Evolutionary conservation across 2,797 vertebrate genomes (phyloP).

Genomic region (Setipinna tenuifilis): DNA sequence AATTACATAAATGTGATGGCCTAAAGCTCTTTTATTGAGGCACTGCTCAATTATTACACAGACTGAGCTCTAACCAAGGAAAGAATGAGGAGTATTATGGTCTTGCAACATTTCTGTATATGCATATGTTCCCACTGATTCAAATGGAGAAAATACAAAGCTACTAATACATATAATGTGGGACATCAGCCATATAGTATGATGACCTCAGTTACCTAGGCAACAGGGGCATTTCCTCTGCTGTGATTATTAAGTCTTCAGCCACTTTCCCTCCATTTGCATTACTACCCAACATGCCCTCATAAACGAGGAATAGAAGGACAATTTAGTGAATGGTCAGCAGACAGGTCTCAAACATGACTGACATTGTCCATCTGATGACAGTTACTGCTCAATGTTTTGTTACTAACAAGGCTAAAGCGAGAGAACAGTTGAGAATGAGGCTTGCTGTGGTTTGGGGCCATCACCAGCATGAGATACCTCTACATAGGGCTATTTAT

Average conservation of each 20-base stretch:
- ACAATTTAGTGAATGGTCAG: neutral
- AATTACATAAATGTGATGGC: too few species aligned
- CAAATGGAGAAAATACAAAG: neutral
- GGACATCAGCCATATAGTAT: neutral
- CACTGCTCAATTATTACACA: too few species aligned
- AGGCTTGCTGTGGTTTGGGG: neutral
- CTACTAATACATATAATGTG: neutral
- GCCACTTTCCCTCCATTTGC: neutral
- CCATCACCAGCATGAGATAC: neutral
- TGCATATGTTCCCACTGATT: neutral
- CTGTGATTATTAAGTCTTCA: too few species aligned
- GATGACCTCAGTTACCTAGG: too few species aligned
- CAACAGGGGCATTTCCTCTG: too few species aligned
- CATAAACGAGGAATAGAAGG: neutral
- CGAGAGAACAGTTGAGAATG: neutral
- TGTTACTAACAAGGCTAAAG: neutral
- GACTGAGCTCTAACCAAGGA: too few species aligned
- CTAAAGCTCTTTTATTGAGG: too few species aligned
- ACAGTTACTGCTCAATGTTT: neutral
- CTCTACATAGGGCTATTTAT: neutral
- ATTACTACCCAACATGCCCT: neutral
- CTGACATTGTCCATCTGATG: neutral
- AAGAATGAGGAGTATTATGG: too few species aligned
- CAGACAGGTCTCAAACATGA: neutral
- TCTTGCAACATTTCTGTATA: neutral